Conservation (phyloP, 2,797 vertebrate genomes). For the Valencia hispanica region DNA sequence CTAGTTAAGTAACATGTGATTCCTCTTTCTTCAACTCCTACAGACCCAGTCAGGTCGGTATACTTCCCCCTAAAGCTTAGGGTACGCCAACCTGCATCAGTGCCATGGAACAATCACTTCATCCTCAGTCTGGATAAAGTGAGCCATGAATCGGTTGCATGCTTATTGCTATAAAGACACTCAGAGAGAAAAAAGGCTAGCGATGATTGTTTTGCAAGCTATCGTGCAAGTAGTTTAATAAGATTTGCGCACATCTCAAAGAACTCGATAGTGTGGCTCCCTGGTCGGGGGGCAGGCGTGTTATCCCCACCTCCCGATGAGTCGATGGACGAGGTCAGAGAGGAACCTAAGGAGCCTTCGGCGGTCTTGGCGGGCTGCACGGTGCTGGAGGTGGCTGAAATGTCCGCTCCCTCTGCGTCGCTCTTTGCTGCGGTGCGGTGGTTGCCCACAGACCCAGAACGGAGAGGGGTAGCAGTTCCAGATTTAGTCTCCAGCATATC, state of each 20-base stretch:
- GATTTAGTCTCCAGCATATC: conserved; percentile 93
- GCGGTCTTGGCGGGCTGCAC: conserved; percentile 80
- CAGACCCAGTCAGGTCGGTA: conserved; percentile 59
- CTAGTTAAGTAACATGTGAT: conserved; percentile 70
- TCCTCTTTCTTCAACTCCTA: conserved; percentile 58
- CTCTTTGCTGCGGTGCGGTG: conserved; percentile 88
- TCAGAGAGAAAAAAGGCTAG: conserved; percentile 86
- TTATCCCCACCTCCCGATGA: conserved; percentile 82
- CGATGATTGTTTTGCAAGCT: conserved; percentile 80
- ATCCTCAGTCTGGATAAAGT: conserved; percentile 85
- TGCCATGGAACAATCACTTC: conserved; percentile 83
- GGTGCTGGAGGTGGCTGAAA: conserved; percentile 56
- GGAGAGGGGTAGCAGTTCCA: conserved; percentile 92
- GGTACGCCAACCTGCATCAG: conserved; percentile 77
- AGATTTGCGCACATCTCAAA: conserved; percentile 99
- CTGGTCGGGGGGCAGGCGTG: conserved; percentile 84
- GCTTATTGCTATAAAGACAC: conserved; percentile 97
- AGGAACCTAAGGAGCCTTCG: conserved; percentile 91
- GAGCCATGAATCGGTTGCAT: conserved; percentile 90
- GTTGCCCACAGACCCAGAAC: conserved; percentile 93
- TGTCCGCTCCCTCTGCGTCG: conserved; percentile 84
- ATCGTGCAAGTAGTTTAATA: conserved; percentile 99
- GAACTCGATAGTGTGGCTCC: conserved; percentile 99
- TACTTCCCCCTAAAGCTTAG: conserved; percentile 48
- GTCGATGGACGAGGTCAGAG: conserved; percentile 91